phyloP scores from a whole-genome alignment of 2,888 invertebrate species.

The Archips crataeganus region DNA sequence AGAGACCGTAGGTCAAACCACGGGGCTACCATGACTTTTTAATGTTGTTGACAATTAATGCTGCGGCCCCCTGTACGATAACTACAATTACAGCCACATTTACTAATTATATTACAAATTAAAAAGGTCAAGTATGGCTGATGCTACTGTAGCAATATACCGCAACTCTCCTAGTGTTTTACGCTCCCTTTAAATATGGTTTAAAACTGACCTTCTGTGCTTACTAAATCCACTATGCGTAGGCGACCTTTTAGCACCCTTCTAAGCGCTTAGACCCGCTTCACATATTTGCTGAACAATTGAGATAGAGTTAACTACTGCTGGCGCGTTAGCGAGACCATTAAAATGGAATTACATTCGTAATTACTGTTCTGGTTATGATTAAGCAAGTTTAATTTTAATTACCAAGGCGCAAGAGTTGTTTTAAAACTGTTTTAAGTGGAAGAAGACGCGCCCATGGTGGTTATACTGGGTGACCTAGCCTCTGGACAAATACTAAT shows the following conservation, averaged over 20 bases:
- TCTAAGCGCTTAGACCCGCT: neutral
- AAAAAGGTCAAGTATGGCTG: too few species aligned
- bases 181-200: neutral
- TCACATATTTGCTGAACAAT: slow-evolving; percentile 21
- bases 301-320: slow-evolving; percentile 12
- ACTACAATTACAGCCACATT: too few species aligned
- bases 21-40: too few species aligned
- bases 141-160: too few species aligned
- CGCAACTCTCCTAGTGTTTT: too few species aligned
- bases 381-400: neutral
- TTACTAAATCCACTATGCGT: neutral
- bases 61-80: too few species aligned
- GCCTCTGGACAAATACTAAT: too few species aligned
- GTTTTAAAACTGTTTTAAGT: neutral
- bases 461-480: too few species aligned
- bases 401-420: neutral
- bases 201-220: neutral
- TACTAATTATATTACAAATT: too few species aligned
- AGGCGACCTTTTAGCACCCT: slow-evolving; percentile 6
- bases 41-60: too few species aligned
- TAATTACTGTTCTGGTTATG: neutral
- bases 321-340: slow-evolving; percentile 7
- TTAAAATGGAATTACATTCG: slow-evolving; percentile 8
- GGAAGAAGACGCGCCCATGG: neutral
- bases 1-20: too few species aligned